Base-by-base conservation (phyloP, 2,113 vertebrate species). In the Dolichotis patagonum region DNA sequence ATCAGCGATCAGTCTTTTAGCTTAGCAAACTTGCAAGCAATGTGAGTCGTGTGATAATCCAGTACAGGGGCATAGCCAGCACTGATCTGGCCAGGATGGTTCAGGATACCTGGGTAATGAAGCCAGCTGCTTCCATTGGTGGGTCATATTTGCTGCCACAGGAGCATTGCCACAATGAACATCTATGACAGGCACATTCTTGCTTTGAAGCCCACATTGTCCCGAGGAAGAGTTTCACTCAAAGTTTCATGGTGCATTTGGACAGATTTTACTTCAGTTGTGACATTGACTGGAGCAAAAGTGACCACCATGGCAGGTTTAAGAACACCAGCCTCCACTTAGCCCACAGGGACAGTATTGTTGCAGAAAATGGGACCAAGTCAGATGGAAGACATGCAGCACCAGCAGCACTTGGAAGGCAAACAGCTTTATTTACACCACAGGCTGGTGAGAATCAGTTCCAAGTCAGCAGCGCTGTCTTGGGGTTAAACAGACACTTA, bases 41-140 rank as follows among this genome's bases (percentile, higher is more conserved):
- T 99, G 97, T 99, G 99, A 98, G 99, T 99, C 2, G 99, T 99
- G 97, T 99, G 99, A 97, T 99, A 99, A 98, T 99, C 99, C 97
- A 99, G 98, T 96, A 99, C 99, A n/a, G 99, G 99, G 88, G 99
- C 63, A 65, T 14, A 35, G 63, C 11, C 63, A 67, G 65, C 65
- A 67, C 65, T n/a, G 65, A 12, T 67, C 65, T 35, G 16, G 65
- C 65, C 6, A 1, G 32, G 32, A 35, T n/a, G 32, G 63, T n/a
- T 67, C 65, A 67, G 32, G 65, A n/a, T 67, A 67, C 65, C 32
- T 67, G 16, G 35, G 32, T 32, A 67, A 2, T 17, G 32, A 67
- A n/a, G 30, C 8, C 32, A 35, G 65, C 65, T n/a, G 65, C 6
- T 67, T 67, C 5, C 65, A 35, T 19, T 67, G 14, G 32, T 67